Conservation (phyloP, 2,113 vertebrate species). For the Fregetta grallaria region DNA sequence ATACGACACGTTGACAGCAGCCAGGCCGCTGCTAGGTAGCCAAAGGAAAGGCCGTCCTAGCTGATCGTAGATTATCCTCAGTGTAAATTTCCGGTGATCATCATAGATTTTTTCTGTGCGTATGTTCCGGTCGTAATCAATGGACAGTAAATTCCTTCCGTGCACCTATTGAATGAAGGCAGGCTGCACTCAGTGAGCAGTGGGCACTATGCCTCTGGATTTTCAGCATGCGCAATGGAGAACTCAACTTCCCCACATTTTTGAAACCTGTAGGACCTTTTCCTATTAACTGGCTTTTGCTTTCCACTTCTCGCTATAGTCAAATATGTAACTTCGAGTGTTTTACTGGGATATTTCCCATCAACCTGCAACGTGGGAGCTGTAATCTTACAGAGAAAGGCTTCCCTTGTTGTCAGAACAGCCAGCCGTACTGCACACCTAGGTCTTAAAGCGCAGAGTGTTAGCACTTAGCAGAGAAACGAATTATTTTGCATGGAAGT, state of each 20-base stretch:
- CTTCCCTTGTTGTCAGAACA: not conserved
- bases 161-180: conserved; percentile 81
- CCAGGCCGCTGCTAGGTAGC: conserved; percentile 96
- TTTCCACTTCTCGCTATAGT: not conserved
- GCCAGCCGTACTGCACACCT: not conserved
- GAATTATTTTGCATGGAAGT: not conserved
- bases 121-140: conserved; percentile 97
- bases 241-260: not conserved
- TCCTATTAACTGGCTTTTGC: not conserved
- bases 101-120: conserved; percentile 98
- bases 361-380: not conserved
- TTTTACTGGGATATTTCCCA: not conserved
- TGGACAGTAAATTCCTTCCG: conserved; percentile 93
- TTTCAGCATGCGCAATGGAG: not conserved
- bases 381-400: not conserved
- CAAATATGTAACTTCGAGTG: too few species aligned
- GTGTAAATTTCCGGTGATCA: conserved; percentile 94
- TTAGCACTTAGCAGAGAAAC: not conserved
- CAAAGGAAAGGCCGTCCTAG: conserved; percentile 95
- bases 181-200: not conserved
- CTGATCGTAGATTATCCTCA: conserved; percentile 95
- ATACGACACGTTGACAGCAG: conserved; percentile 95
- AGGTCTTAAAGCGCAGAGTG: not conserved
- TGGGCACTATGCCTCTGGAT: rapidly evolving
- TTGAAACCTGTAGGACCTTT: rapidly evolving